Evolutionary conservation across 2,888 invertebrate species (phyloP).

Genomic region (Drosophila parthenogenetica): DNA sequence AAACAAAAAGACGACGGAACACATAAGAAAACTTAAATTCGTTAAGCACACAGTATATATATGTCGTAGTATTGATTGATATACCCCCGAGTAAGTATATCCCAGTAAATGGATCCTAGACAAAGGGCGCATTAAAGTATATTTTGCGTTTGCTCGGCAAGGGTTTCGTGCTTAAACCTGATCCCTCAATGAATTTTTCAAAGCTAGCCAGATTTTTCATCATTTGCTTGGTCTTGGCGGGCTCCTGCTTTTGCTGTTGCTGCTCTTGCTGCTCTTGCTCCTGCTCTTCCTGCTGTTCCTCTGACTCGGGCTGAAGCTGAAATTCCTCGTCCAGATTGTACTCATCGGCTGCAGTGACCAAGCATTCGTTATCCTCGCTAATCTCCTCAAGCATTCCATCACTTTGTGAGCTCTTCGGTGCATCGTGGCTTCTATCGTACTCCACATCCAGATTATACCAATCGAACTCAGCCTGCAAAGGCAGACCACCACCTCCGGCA

Average conservation of each 20-base stretch:
- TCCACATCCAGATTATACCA: slow-evolving; percentile 85
- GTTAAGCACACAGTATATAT: slow-evolving; percentile 32
- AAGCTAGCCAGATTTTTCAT: slow-evolving; percentile 81
- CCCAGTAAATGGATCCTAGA: slow-evolving; percentile 62
- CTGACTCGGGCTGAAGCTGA: slow-evolving; percentile 49
- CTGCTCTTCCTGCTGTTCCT: slow-evolving; percentile 31
- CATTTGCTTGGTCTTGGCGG: slow-evolving; percentile 69
- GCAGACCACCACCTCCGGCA: slow-evolving; percentile 66
- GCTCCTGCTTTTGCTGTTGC: slow-evolving; percentile 24
- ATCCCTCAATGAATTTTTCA: slow-evolving; percentile 83
- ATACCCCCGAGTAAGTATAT: slow-evolving; percentile 20
- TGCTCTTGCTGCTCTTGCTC: slow-evolving; percentile 19
- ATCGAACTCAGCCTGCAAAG: slow-evolving; percentile 84
- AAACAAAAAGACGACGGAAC: slow-evolving; percentile 52
- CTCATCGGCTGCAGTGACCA: slow-evolving; percentile 78
- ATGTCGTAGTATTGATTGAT: slow-evolving; percentile 26
- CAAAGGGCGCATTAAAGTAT: slow-evolving; percentile 84
- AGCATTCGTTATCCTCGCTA: slow-evolving; percentile 75
- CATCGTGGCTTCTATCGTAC: slow-evolving; percentile 76
- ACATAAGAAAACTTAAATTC: slow-evolving; percentile 60
- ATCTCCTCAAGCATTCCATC: slow-evolving; percentile 73
- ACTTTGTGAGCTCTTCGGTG: slow-evolving; percentile 41
- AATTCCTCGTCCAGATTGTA: slow-evolving; percentile 85
- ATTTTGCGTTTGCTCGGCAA: slow-evolving; percentile 84
- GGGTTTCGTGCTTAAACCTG: slow-evolving; percentile 83